phyloP scores from a whole-genome alignment of 2,113 vertebrate genomes.

The Ranitomeya variabilis region DNA sequence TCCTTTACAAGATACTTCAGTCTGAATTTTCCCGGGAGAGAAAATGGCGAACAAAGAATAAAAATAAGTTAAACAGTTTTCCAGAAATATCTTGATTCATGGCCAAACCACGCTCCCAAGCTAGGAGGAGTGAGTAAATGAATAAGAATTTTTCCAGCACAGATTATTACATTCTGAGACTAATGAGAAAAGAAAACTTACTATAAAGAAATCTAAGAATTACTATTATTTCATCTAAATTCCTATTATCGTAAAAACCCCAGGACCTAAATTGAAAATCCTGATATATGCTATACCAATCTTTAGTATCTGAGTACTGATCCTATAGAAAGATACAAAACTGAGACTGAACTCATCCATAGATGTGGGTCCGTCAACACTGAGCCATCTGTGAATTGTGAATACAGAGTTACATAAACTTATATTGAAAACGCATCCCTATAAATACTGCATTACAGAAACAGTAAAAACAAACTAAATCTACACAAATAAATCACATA shows the following conservation, averaged over 20 bases:
- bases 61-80: constrained; percentile 42
- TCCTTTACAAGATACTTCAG: constrained; percentile 82
- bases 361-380: not conserved
- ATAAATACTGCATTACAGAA: too few relatives aligned
- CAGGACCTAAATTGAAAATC: not conserved
- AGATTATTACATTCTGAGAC: not conserved
- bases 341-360: not conserved
- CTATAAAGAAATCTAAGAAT: not conserved
- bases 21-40: constrained; percentile 67
- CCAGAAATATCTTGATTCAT: constrained; percentile 43
- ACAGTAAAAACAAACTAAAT: too few relatives aligned
- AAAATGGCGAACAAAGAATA: constrained; percentile 32
- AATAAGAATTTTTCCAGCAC: constrained; percentile 14
- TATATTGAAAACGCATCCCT: too few relatives aligned
- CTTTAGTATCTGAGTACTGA: not conserved
- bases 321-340: not conserved
- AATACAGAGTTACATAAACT: too few relatives aligned
- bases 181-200: not conserved
- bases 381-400: not conserved
- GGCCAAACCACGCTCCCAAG: constrained; percentile 36
- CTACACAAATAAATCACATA: too few relatives aligned
- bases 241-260: not conserved
- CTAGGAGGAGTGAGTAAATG: constrained; percentile 24
- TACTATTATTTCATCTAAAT: not conserved
- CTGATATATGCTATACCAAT: not conserved